A percentile compares a stretch with the other conserved stretches of the same genome.
phyloP scores from a whole-genome alignment of 2,888 invertebrate species.

The Tenthredo notha region DNA sequence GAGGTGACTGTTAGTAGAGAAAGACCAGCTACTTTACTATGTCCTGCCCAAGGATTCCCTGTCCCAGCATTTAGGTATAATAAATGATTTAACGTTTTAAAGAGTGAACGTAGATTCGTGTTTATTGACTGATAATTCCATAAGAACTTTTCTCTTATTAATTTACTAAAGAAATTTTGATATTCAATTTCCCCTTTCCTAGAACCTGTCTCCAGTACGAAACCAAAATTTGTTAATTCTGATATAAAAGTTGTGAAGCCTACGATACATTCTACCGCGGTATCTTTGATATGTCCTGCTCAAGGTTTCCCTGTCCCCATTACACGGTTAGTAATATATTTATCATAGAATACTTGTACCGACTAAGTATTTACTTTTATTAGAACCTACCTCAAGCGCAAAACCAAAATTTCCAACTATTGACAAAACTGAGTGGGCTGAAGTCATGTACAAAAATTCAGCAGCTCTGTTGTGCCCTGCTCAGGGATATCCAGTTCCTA shows the following conservation, averaged over 20 bases:
- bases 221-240: slow-evolving; percentile 84
- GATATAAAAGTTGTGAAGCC: slow-evolving; percentile 77
- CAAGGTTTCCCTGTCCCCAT: slow-evolving; percentile 81
- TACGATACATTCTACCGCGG: slow-evolving; percentile 72
- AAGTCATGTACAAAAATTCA: slow-evolving; percentile 63
- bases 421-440: slow-evolving; percentile 76
- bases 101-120: slow-evolving; percentile 32
- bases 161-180: slow-evolving; percentile 17
- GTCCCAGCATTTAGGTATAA: slow-evolving; percentile 81
- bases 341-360: slow-evolving; percentile 49
- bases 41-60: slow-evolving; percentile 82
- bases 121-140: slow-evolving; percentile 36
- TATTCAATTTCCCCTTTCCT: slow-evolving; percentile 62
- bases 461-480: slow-evolving; percentile 85
- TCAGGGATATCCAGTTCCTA: slow-evolving; percentile 86
- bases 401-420: slow-evolving; percentile 74
- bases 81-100: slow-evolving; percentile 35
- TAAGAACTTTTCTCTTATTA: slow-evolving; percentile 38
- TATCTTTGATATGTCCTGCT: slow-evolving; percentile 79
- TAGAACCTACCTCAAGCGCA: slow-evolving; percentile 74
- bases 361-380: slow-evolving; percentile 54
- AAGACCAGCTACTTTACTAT: slow-evolving; percentile 78
- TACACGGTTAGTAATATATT: slow-evolving; percentile 71
- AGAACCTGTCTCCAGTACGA: slow-evolving; percentile 87
- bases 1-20: slow-evolving; percentile 73